Base-by-base conservation (phyloP, 2,113 vertebrate genomes). In the Odocoileus virginianus region DNA sequence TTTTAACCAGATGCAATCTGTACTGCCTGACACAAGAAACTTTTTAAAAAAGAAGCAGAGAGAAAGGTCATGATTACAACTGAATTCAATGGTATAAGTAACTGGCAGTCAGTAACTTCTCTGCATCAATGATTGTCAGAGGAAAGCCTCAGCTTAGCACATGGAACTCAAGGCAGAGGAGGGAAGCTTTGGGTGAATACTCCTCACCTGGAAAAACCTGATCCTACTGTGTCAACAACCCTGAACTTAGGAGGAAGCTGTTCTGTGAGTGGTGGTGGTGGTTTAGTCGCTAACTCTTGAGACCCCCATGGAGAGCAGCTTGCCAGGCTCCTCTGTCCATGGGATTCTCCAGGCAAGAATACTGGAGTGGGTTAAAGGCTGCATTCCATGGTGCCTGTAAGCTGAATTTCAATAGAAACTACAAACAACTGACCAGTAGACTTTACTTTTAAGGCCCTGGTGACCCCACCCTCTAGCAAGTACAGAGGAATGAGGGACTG, bases 401-500 rank as follows among this genome's bases (percentile, higher is more conserved):
- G 52, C 43, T 81, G 30, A n/a, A 40, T 90, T 45, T 88, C 47
- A 50, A 47, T 10, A 87, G n/a, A 36, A 58, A 61, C 3, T 76
- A 95, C 96, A 43, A 78, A 94, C 78, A 97, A 96, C 40, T 83
- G 95, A 95, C 60, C 88, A n/a, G 95, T 17, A 88, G 76, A 97
- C 91, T 79, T 98, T 98, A 99, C 98, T 98, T 99, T 99, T 97
- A 99, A 97, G 95, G 98, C 98, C 95, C 99, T 98, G 57, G 98
- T 91, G 67, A 99, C 97, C 0, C 98, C 98, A 60, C 98, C 98
- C 95, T 98, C 98, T 89, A 99, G 89, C 93, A 99, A 98, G 98
- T 99, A 99, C 61, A 99, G 98, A 95, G 98, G 98, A 98, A 99
- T 98, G 97, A 98, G 97, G 91, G 98, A 98, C 89, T 99, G 98